phyloP scores from a whole-genome alignment of 2,113 vertebrate genomes.

The Kryptolebias marmoratus region DNA sequence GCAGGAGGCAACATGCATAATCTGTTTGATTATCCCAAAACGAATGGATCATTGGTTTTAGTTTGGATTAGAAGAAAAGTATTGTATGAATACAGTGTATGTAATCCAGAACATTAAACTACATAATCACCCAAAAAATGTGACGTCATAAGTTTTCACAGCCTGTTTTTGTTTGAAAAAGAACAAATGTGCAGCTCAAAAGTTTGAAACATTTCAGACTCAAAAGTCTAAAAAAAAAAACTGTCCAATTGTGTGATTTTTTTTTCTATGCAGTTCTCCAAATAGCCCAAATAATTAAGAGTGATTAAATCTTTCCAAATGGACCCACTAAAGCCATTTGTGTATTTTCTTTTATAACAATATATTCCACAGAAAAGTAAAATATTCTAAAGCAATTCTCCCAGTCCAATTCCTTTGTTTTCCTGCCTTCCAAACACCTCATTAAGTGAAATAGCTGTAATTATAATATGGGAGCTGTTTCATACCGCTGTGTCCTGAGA shows the following conservation, averaged over 20 bases:
- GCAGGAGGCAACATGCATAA: too few species aligned
- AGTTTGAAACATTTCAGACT: not conserved
- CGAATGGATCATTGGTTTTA: too few species aligned
- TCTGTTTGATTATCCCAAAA: too few species aligned
- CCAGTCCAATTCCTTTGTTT: constrained; percentile 21
- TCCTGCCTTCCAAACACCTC: constrained; percentile 10
- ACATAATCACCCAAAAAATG: too few species aligned
- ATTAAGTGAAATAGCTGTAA: constrained; percentile 20
- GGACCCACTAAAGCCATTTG: not conserved
- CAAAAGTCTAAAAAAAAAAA: not conserved
- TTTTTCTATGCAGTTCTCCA: not conserved
- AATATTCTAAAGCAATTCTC: constrained; percentile 7
- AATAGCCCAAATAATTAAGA: not conserved
- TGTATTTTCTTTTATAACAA: not conserved
- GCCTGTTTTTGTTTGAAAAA: not conserved
- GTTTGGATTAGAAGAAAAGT: too few species aligned
- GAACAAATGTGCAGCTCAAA: not conserved
- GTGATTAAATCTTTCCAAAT: constrained; percentile 6
- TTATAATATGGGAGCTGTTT: not conserved
- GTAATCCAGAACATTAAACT: too few species aligned
- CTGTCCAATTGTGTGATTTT: not conserved
- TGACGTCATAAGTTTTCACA: not conserved
- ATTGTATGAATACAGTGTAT: too few species aligned
- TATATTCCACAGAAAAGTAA: constrained; percentile 11
- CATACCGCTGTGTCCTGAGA: not conserved